phyloP scores from a whole-genome alignment of 2,797 vertebrate genomes.

The Manis javanica region DNA sequence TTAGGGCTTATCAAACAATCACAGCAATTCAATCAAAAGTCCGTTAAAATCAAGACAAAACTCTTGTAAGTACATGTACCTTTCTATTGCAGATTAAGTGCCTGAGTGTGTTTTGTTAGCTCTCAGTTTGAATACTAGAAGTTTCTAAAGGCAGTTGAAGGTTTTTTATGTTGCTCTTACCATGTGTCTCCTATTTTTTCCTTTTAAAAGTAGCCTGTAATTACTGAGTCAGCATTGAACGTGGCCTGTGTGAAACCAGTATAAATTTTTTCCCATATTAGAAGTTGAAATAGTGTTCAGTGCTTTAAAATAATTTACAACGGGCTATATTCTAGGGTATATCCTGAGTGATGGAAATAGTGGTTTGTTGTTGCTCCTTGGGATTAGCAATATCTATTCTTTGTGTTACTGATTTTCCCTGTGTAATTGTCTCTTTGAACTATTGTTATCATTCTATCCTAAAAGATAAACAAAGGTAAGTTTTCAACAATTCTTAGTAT shows the following conservation, averaged over 20 bases:
- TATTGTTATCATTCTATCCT: constrained; percentile 40
- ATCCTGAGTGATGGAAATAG: constrained; percentile 47
- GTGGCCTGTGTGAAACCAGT: constrained; percentile 33
- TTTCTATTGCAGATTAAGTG: constrained; percentile 52
- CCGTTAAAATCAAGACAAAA: constrained; percentile 99
- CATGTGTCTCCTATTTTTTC: neutral
- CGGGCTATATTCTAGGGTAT: neutral
- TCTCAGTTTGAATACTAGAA: constrained; percentile 57
- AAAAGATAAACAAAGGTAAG: constrained; percentile 40
- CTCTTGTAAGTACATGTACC: constrained; percentile 94
- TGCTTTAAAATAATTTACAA: constrained; percentile 25
- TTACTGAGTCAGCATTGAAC: constrained; percentile 14
- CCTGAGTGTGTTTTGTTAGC: constrained; percentile 46
- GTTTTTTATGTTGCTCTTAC: constrained; percentile 30
- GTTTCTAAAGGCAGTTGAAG: constrained; percentile 30
- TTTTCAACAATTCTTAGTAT: constrained; percentile 43
- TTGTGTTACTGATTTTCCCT: constrained; percentile 53
- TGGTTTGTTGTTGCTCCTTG: constrained; percentile 31
- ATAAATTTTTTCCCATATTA: constrained; percentile 57
- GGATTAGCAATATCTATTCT: constrained; percentile 31
- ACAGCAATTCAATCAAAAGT: constrained; percentile 99
- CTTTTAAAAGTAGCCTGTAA: constrained; percentile 49
- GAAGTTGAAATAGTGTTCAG: constrained; percentile 52
- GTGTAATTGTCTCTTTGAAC: constrained; percentile 45
- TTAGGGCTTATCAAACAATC: constrained; percentile 99